phyloP scores from a whole-genome alignment of 2,888 invertebrate species.

The Trachelus stipa region DNA sequence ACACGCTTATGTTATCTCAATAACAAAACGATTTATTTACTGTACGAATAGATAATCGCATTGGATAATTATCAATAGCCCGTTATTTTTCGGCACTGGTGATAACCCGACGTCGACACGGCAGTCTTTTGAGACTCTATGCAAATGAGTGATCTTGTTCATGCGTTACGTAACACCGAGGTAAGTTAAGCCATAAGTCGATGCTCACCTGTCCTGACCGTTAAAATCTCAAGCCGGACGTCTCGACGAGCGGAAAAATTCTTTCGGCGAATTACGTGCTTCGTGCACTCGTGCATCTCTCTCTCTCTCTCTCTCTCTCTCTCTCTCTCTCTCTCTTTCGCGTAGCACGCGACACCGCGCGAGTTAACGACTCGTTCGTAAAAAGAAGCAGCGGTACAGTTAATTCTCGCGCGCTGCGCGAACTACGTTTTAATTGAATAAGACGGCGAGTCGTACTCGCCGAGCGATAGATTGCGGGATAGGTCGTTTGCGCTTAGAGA shows the following conservation, averaged over 20 bases:
- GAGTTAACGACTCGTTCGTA: background rate
- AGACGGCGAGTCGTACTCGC: background rate
- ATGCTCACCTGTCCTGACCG: slow-evolving; percentile 9
- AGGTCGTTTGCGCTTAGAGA: background rate
- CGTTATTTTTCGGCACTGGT: background rate
- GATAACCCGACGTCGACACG: background rate
- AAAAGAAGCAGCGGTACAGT: background rate
- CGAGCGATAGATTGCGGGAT: background rate
- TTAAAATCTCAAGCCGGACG: background rate
- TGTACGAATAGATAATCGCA: background rate
- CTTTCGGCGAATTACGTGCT: background rate
- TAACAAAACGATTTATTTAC: background rate
- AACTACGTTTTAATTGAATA: background rate
- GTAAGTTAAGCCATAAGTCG: background rate
- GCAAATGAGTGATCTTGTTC: background rate
- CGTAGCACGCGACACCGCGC: background rate
- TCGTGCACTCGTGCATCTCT: background rate
- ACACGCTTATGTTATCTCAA: background rate
- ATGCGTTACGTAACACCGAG: background rate
- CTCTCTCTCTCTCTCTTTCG: background rate
- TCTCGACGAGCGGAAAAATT: background rate
- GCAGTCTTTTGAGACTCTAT: background rate
- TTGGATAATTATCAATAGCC: background rate
- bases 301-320: no score
- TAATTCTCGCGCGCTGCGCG: background rate